Percentiles rank a stretch among this genome's conserved stretches.
These are phyloP conservation scores for Coleophora flavipennella DNA, from an alignment of 2,888 invertebrate genomes.

Conservation along the genomic window DNA sequence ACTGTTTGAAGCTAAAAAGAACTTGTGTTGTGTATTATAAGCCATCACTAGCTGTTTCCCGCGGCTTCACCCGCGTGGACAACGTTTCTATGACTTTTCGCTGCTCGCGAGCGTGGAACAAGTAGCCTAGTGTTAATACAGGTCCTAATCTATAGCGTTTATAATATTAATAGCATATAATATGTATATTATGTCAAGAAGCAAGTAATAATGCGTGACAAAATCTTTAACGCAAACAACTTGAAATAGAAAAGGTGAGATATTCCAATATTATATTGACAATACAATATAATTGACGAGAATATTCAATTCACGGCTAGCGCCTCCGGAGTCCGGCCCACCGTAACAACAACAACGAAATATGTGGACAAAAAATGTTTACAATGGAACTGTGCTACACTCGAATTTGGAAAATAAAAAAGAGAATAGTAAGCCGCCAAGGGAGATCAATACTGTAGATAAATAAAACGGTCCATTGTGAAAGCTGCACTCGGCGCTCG, in stretches of 20 bases:
- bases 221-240: conserved; percentile 30
- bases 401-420: conserved; percentile 29
- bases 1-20: too few relatives aligned
- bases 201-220: conserved; percentile 23
- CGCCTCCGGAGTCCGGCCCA: conserved; percentile 37
- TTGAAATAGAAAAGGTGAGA: conserved; percentile 15
- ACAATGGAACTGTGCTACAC: conserved; percentile 51
- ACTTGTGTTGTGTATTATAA: too few relatives aligned
- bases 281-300: conserved; percentile 46
- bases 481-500: conserved; percentile 24
- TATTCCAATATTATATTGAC: conserved; percentile 25
- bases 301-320: conserved; percentile 35
- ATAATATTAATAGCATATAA: too few relatives aligned
- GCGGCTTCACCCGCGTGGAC: too few relatives aligned
- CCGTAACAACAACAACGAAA: conserved; percentile 44
- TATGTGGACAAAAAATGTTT: conserved; percentile 58
- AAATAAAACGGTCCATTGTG: conserved; percentile 54
- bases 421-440: conserved; percentile 40
- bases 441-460: conserved; percentile 58
- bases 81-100: too few relatives aligned
- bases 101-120: too few relatives aligned
- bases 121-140: too few relatives aligned
- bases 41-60: too few relatives aligned
- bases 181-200: conserved; percentile 21
- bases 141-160: too few relatives aligned